phyloP scores from a whole-genome alignment of 1,140 invertebrate genomes.

The Aphelinus atriplicis region DNA sequence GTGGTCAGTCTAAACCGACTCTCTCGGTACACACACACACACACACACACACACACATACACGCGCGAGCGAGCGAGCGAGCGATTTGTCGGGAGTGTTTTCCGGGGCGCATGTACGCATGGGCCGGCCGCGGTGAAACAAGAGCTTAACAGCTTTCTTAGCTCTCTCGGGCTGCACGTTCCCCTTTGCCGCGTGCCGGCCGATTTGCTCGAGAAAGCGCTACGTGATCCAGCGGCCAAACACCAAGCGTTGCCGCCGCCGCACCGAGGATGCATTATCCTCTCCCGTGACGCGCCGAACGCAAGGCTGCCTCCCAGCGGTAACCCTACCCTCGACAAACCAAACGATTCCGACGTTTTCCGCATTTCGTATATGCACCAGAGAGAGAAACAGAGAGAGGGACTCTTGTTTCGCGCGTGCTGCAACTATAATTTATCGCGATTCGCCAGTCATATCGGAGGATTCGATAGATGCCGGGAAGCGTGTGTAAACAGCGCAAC shows the following conservation, averaged over 20 bases:
- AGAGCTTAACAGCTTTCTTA: slow-evolving; percentile 28
- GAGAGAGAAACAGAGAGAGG: too few relatives aligned
- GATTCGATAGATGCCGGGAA: too few relatives aligned
- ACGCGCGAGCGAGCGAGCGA: background rate
- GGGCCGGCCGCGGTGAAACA: slow-evolving; percentile 20
- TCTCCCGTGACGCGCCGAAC: background rate
- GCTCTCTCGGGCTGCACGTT: background rate
- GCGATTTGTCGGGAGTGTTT: slow-evolving; percentile 22
- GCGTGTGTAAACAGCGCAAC: too few relatives aligned
- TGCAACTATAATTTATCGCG: too few relatives aligned
- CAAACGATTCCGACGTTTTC: background rate
- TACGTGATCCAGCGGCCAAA: slow-evolving; percentile 28
- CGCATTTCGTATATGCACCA: background rate
- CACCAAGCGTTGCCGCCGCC: background rate
- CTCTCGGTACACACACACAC: background rate
- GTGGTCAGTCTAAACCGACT: too few relatives aligned
- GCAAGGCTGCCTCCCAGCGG: background rate
- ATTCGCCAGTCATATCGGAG: too few relatives aligned
- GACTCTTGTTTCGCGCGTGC: too few relatives aligned
- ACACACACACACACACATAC: background rate
- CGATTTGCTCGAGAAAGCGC: slow-evolving; percentile 26
- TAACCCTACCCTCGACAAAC: slow-evolving; percentile 3
- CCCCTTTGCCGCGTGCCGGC: slow-evolving; percentile 2
- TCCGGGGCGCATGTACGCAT: background rate
- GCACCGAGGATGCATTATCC: slow-evolving; percentile 25